Conservation (phyloP, 2,113 vertebrate genomes). For the Xiphophorus hellerii region DNA sequence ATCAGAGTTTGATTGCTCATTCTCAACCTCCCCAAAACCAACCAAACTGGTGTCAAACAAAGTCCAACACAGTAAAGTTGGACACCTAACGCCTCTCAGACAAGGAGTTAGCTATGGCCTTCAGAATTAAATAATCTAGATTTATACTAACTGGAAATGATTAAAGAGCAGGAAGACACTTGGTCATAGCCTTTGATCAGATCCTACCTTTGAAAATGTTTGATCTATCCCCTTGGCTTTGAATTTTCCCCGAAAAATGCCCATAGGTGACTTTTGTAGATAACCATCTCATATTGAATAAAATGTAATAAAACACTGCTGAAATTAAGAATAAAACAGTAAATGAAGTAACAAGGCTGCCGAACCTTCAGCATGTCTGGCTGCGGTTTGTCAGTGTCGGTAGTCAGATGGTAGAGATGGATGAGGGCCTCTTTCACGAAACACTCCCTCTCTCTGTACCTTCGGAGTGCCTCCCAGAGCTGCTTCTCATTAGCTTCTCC, state of each 20-base stretch:
- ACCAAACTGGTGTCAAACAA: no score
- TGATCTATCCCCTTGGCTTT: background rate
- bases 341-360: background rate
- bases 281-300: no score
- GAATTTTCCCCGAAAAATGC: no score
- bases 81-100: no score
- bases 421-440: slow-evolving; percentile 91
- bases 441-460: slow-evolving; percentile 91
- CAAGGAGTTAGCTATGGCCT: no score
- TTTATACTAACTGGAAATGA: no score
- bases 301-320: no score
- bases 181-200: background rate
- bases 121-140: no score
- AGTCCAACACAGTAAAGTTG: no score
- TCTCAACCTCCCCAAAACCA: no score
- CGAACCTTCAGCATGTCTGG: slow-evolving; percentile 90
- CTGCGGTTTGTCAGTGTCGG: slow-evolving; percentile 87
- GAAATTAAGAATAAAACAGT: background rate
- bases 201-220: background rate
- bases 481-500: slow-evolving; percentile 93
- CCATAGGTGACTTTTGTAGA: no score
- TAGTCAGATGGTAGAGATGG: slow-evolving; percentile 90
- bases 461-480: slow-evolving; percentile 90
- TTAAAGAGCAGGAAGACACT: background rate
- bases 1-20: no score